Conservation (phyloP, 2,113 vertebrate genomes). For the Myotis yumanensis region DNA sequence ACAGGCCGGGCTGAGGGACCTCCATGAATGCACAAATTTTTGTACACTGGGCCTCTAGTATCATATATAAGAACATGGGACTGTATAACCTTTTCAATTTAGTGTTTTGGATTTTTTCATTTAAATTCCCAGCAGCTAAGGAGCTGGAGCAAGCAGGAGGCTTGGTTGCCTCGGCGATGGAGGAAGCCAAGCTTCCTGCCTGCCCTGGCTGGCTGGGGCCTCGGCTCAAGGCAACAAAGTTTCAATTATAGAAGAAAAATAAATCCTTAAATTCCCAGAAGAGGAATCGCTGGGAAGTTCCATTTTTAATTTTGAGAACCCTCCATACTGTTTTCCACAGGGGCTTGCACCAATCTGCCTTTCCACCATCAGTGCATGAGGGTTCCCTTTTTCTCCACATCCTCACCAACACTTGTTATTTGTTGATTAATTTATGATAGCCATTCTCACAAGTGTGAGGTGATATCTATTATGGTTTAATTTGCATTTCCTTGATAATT, state of each 20-base stretch:
- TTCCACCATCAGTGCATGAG: neutral
- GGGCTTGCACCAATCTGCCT: neutral
- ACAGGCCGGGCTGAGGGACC: too few relatives aligned
- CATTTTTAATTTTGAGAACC: neutral
- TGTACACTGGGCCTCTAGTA: too few relatives aligned
- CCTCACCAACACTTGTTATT: neutral
- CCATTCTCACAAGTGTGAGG: neutral
- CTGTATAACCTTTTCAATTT: neutral
- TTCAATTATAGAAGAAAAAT: too few relatives aligned
- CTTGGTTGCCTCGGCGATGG: too few relatives aligned
- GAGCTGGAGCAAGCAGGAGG: too few relatives aligned
- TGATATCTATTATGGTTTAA: neutral
- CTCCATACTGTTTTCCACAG: neutral
- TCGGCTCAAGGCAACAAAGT: too few relatives aligned
- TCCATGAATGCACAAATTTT: too few relatives aligned
- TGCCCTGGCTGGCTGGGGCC: too few relatives aligned
- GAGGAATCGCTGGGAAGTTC: neutral
- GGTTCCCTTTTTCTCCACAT: neutral
- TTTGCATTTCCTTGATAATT: neutral
- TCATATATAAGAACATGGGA: neutral
- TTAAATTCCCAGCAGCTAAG: neutral
- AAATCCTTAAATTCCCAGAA: neutral
- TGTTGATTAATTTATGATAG: neutral
- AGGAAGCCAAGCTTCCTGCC: too few relatives aligned
- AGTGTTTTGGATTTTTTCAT: neutral